phyloP scores from a whole-genome alignment of 2,113 vertebrate genomes.

The Leucopternis melanops region DNA sequence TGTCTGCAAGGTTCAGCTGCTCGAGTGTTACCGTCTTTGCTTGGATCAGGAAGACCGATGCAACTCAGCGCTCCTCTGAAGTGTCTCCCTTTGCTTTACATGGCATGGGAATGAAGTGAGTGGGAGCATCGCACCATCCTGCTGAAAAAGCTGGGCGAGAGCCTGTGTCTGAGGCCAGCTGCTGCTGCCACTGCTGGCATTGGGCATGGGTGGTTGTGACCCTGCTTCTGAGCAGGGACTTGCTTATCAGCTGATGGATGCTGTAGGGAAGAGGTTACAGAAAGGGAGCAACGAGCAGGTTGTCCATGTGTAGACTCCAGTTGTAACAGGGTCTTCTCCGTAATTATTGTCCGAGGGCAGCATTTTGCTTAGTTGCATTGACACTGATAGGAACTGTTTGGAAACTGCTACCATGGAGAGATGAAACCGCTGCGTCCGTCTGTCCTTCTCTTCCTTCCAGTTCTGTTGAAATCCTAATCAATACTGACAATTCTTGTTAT shows the following conservation, averaged over 20 bases:
- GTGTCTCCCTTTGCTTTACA: background rate
- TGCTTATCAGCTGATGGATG: background rate
- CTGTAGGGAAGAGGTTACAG: background rate
- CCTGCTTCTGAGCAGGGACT: background rate
- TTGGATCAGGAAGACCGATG: background rate
- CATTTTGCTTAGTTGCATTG: background rate
- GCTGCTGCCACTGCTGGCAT: too few relatives aligned
- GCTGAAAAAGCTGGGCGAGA: accelerated
- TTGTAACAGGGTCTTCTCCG: accelerated
- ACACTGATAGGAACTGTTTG: background rate
- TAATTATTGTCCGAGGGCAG: background rate
- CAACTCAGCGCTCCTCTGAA: background rate
- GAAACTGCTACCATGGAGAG: accelerated
- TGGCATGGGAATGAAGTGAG: background rate
- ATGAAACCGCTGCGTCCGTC: accelerated
- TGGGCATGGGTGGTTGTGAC: accelerated
- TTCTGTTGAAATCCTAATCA: background rate
- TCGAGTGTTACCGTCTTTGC: too few relatives aligned
- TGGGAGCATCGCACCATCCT: background rate
- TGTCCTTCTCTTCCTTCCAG: background rate
- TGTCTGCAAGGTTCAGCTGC: background rate
- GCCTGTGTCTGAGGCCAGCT: background rate
- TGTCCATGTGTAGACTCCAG: background rate
- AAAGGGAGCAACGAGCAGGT: too few relatives aligned
- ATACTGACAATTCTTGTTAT: accelerated